These are phyloP conservation scores for Enoplosus armatus DNA, from an alignment of 2,797 vertebrate species.

Conservation along the genomic window DNA sequence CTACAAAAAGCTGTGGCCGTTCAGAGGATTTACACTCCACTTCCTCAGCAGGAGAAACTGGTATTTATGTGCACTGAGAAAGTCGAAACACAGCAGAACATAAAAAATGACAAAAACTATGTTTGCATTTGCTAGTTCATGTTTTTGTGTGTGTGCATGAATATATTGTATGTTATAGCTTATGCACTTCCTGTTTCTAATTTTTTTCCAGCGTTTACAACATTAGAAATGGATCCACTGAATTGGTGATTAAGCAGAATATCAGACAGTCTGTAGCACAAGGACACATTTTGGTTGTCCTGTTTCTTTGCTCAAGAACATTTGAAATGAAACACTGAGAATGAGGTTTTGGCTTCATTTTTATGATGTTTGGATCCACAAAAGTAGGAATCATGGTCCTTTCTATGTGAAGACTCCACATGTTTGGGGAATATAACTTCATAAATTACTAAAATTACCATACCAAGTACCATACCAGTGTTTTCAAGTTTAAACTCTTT, in stretches of 20 bases:
- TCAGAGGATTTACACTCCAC: conserved; percentile 3
- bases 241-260: background rate
- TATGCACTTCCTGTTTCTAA: background rate
- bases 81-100: background rate
- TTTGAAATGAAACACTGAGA: background rate
- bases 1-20: background rate
- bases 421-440: too few species aligned
- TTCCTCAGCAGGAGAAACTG: background rate
- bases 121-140: background rate
- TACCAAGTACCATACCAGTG: background rate
- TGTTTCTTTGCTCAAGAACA: background rate
- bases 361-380: background rate
- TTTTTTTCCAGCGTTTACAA: background rate
- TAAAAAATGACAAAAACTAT: too few species aligned
- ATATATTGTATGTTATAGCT: background rate
- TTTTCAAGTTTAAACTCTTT: background rate
- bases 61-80: background rate
- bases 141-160: background rate
- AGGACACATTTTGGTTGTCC: background rate
- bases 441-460: too few species aligned
- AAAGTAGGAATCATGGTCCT: background rate
- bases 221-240: background rate
- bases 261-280: background rate
- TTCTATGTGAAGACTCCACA: background rate
- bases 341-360: background rate